phyloP scores from a whole-genome alignment of 2,797 vertebrate genomes.

The Danionella dracula region DNA sequence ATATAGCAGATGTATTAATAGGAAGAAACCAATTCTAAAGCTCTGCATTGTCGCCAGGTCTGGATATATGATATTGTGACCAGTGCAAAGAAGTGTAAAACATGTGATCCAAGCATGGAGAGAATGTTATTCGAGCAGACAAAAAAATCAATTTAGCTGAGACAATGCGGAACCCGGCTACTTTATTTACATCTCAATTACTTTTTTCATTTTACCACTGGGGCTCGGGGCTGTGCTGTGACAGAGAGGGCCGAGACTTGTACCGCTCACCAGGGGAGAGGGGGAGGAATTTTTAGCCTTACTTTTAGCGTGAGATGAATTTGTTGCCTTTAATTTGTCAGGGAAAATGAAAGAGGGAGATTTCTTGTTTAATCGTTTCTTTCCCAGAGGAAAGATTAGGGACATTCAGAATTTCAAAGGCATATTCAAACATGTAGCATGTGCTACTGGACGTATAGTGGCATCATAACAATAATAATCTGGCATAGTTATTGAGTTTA shows the following conservation, averaged over 20 bases:
- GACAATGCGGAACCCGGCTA: slow-evolving; percentile 25
- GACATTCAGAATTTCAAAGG: slow-evolving; percentile 19
- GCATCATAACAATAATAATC: slow-evolving; percentile 2
- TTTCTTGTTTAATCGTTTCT: slow-evolving; percentile 26
- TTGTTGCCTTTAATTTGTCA: slow-evolving; percentile 39
- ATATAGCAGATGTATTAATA: slow-evolving; percentile 36
- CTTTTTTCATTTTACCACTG: slow-evolving; percentile 36
- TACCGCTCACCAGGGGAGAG: slow-evolving; percentile 11
- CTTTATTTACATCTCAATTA: slow-evolving; percentile 50
- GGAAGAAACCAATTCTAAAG: slow-evolving; percentile 30
- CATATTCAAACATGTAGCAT: slow-evolving; percentile 20
- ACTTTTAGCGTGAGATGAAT: slow-evolving; percentile 24
- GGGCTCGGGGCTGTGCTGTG: neutral
- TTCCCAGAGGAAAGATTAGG: slow-evolving; percentile 20
- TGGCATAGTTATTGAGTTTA: neutral
- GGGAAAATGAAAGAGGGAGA: slow-evolving; percentile 25
- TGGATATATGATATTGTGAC: slow-evolving; percentile 34
- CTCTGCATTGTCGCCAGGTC: slow-evolving; percentile 30
- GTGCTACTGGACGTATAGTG: slow-evolving; percentile 19
- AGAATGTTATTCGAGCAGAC: slow-evolving; percentile 26
- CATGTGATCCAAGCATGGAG: slow-evolving; percentile 7
- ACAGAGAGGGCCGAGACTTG: slow-evolving; percentile 30
- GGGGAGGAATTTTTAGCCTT: slow-evolving; percentile 12
- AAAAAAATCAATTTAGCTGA: slow-evolving; percentile 49
- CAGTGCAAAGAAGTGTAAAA: slow-evolving; percentile 38